Evolutionary conservation across 2,113 vertebrate species (phyloP).

Genomic region (Galemys pyrenaicus): DNA sequence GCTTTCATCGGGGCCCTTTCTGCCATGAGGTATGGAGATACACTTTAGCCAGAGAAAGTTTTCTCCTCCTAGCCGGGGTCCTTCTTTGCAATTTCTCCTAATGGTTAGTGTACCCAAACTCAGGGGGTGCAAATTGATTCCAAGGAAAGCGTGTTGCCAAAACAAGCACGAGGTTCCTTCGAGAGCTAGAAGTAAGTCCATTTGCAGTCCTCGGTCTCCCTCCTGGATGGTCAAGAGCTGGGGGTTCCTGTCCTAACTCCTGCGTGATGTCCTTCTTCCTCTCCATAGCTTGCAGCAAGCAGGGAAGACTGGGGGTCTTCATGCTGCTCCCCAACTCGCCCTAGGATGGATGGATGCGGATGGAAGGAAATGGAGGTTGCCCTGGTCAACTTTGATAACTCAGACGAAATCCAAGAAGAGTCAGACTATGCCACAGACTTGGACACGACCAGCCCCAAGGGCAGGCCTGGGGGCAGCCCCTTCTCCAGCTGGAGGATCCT

Average conservation of each 20-base stretch:
- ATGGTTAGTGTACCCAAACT: neutral
- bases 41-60: neutral
- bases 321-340: slow-evolving; percentile 75
- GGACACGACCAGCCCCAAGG: slow-evolving; percentile 79
- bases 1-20: neutral
- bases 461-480: slow-evolving; percentile 86
- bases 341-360: slow-evolving; percentile 85
- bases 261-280: neutral
- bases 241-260: neutral
- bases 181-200: neutral
- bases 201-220: neutral
- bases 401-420: slow-evolving; percentile 90
- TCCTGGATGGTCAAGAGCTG: neutral
- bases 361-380: slow-evolving; percentile 94
- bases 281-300: slow-evolving; percentile 77
- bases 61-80: neutral
- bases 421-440: slow-evolving; percentile 86
- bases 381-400: slow-evolving; percentile 92
- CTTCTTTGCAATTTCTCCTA: neutral
- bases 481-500: slow-evolving; percentile 92
- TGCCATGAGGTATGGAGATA: fast-evolving
- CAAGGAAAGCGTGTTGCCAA: neutral
- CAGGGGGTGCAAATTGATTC: neutral
- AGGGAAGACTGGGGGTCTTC: slow-evolving; percentile 59
- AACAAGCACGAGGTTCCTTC: neutral